Conservation (phyloP, 2,888 invertebrate species). For the Lasioglossum leucozonium region DNA sequence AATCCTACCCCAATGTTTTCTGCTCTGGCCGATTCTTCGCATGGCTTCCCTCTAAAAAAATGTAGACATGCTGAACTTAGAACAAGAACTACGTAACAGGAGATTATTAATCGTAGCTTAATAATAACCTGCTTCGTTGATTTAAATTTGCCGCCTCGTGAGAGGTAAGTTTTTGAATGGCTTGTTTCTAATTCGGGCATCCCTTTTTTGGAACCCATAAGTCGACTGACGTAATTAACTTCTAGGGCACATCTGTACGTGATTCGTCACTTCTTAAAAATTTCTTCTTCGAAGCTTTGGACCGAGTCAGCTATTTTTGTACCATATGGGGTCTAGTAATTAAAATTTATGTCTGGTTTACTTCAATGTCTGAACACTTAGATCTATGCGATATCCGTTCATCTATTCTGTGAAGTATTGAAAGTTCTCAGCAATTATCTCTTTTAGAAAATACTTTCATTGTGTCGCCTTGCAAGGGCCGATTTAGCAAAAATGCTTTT, state of each 20-base stretch:
- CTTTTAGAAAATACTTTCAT: neutral
- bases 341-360: neutral
- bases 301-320: slow-evolving; percentile 21
- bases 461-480: neutral
- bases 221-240: neutral
- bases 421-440: neutral
- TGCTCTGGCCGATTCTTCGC: neutral
- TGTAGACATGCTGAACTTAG: neutral
- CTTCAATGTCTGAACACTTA: neutral
- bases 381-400: neutral
- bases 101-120: too few species aligned
- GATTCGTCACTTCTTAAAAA: slow-evolving; percentile 36
- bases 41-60: neutral
- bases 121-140: too few species aligned
- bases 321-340: neutral
- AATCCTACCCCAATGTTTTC: slow-evolving; percentile 5
- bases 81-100: neutral
- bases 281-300: neutral
- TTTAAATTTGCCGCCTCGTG: too few species aligned
- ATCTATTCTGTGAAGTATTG: too few species aligned
- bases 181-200: neutral
- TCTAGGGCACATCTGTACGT: slow-evolving; percentile 31
- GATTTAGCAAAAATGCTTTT: neutral
- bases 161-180: neutral
- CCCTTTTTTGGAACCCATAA: neutral